A percentile compares a stretch with the other conserved stretches of the same genome.
Evolutionary conservation across 2,113 vertebrate genomes (phyloP).

Genomic region (Chinchilla lanigera): DNA sequence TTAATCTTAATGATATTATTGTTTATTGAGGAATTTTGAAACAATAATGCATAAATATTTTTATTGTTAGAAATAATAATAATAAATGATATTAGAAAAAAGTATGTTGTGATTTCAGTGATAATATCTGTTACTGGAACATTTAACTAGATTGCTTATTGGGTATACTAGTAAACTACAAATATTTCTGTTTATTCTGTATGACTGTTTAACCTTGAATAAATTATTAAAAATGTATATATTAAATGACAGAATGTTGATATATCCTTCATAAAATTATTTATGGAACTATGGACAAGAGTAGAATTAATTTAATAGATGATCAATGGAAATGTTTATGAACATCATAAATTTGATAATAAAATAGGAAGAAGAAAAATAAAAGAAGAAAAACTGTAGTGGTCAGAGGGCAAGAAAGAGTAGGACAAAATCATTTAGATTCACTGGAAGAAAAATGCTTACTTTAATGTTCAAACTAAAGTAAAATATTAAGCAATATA

Average conservation of each 20-base stretch:
- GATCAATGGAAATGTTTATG: neutral
- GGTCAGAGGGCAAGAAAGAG: neutral
- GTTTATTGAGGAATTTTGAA: slow-evolving; percentile 50
- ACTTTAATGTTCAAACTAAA: slow-evolving; percentile 34
- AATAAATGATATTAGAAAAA: neutral
- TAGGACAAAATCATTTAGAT: neutral
- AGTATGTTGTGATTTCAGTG: neutral
- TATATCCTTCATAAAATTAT: slow-evolving; percentile 1
- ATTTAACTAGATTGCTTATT: slow-evolving; percentile 7
- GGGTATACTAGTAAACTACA: neutral
- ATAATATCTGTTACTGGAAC: neutral
- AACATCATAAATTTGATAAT: neutral
- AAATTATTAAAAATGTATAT: slow-evolving; percentile 45
- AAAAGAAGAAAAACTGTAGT: neutral
- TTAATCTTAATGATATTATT: neutral
- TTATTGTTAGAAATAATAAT: neutral
- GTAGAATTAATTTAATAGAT: neutral
- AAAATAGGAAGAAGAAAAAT: neutral
- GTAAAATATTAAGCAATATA: neutral
- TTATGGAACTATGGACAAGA: neutral
- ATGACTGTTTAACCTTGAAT: slow-evolving; percentile 35
- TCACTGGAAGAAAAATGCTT: slow-evolving; percentile 6
- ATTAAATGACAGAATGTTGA: neutral
- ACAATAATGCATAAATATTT: slow-evolving; percentile 4
- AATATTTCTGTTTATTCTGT: slow-evolving; percentile 3